phyloP scores from a whole-genome alignment of 2,113 vertebrate genomes.

The Catagonus wagneri region DNA sequence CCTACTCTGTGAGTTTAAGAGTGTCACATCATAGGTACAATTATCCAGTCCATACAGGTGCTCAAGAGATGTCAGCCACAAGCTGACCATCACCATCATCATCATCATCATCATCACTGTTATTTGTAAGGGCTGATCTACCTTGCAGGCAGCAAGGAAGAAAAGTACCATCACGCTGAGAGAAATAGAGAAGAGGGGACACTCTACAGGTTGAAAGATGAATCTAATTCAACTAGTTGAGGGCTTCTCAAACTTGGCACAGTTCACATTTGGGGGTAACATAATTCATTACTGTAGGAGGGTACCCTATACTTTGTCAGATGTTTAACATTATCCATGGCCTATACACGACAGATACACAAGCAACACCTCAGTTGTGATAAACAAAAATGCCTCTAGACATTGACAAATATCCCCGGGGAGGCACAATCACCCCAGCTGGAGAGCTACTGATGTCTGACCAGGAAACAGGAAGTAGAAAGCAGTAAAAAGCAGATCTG shows the following conservation, averaged over 20 bases:
- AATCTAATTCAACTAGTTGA: background rate
- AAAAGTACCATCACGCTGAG: background rate
- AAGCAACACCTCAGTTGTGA: background rate
- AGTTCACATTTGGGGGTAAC: background rate
- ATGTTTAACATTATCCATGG: background rate
- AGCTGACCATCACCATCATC: no score
- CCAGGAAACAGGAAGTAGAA: slow-evolving; percentile 39
- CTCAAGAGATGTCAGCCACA: background rate
- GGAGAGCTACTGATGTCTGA: slow-evolving; percentile 2
- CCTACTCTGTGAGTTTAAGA: background rate
- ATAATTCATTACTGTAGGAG: background rate
- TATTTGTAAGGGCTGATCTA: slow-evolving; percentile 9
- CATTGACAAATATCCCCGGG: background rate
- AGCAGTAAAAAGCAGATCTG: background rate
- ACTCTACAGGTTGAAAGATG: background rate
- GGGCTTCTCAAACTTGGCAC: background rate
- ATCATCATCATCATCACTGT: background rate
- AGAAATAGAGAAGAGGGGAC: background rate
- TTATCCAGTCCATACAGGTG: background rate
- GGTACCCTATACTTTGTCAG: background rate
- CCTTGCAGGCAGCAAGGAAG: background rate
- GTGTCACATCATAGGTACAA: background rate
- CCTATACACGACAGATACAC: background rate
- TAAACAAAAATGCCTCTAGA: slow-evolving; percentile 28
- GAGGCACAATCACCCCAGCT: background rate